Base-by-base conservation (phyloP, 2,888 invertebrate species). In the Harpagoxenus sublaevis region DNA sequence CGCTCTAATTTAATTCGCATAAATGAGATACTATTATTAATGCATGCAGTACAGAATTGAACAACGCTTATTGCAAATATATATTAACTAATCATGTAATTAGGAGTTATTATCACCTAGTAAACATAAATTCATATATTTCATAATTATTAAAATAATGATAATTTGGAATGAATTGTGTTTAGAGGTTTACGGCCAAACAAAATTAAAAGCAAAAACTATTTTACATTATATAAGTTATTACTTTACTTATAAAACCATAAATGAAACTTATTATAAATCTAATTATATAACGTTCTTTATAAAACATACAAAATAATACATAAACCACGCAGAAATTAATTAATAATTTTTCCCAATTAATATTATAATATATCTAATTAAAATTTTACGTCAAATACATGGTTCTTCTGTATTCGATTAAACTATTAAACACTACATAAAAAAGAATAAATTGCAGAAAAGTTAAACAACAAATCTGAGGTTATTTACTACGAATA, bases 71-170 rank as follows among this genome's bases (percentile, higher is more conserved):
- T 9, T 57, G n/a, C 42, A 78, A 65, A 28, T 23, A 55, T 55
- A 55, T 18, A 68, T 57, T 31, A 55, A 45, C 68, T 78, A 68
- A 53, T 66, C 23, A 55, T n/a, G 15, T 45, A 70, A 70, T 68
- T 66, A 23, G 23, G 9, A 45, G 3, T 45, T 66, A 65, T 28
- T 78, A 53, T 1, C 15, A 23, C 8, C 5, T 68, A 31, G 23
- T 39, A 0, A 18, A n/a, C 12, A 55, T 3, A 6, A 4, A 70
- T 45, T 55, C 10, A 55, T 15, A n/a, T 3, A 6, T 5, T 45
- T 78, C 0, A 70, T 45, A 35, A 45, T 68, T 78, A 78, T 68
- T 66, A 70, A 45, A 15, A 55, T 10, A 4, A 65, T 68, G n/a
- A 53, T 68, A 68, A 48, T 48, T 31, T 5, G 4, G 0, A 65